phyloP scores from a whole-genome alignment of 1,140 invertebrate genomes.

The Chelonus insularis region DNA sequence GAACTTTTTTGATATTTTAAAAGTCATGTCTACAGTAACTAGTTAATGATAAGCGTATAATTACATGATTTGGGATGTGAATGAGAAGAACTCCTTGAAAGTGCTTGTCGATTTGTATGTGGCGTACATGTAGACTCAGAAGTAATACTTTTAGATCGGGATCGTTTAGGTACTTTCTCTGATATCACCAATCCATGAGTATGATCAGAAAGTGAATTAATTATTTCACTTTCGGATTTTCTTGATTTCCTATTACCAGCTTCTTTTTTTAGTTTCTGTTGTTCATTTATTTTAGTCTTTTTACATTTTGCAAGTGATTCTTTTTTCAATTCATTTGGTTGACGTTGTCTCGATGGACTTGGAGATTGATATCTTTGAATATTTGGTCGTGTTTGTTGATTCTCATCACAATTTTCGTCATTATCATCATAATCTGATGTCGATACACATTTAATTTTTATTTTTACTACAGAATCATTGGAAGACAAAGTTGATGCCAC shows the following conservation, averaged over 20 bases:
- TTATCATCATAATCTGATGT: slow-evolving; percentile 33
- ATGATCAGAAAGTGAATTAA: slow-evolving; percentile 1
- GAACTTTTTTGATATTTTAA: too few relatives aligned
- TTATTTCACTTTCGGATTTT: background rate
- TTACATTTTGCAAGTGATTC: background rate
- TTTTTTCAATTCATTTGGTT: background rate
- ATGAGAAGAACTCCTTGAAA: slow-evolving; percentile 33
- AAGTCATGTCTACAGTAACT: too few relatives aligned
- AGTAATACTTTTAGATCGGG: slow-evolving; percentile 32
- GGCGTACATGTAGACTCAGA: slow-evolving; percentile 33
- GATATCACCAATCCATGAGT: slow-evolving; percentile 30
- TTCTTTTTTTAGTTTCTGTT: slow-evolving; percentile 4
- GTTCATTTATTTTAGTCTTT: background rate
- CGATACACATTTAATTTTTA: slow-evolving; percentile 38
- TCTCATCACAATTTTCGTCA: slow-evolving; percentile 3
- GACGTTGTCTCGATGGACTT: too few relatives aligned
- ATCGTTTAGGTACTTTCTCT: slow-evolving; percentile 9
- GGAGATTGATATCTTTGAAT: background rate
- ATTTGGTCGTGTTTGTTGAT: background rate
- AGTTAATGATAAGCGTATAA: too few relatives aligned
- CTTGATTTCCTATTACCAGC: slow-evolving; percentile 1
- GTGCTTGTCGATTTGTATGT: slow-evolving; percentile 29
- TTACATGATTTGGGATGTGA: slow-evolving; percentile 46
- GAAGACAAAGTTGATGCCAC: slow-evolving; percentile 17
- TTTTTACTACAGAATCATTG: slow-evolving; percentile 39